Evolutionary conservation across 1,140 invertebrate genomes (phyloP), one percentile per base, ranked within the genome.

Genomic region (Drosophila lacteicornis): DNA sequence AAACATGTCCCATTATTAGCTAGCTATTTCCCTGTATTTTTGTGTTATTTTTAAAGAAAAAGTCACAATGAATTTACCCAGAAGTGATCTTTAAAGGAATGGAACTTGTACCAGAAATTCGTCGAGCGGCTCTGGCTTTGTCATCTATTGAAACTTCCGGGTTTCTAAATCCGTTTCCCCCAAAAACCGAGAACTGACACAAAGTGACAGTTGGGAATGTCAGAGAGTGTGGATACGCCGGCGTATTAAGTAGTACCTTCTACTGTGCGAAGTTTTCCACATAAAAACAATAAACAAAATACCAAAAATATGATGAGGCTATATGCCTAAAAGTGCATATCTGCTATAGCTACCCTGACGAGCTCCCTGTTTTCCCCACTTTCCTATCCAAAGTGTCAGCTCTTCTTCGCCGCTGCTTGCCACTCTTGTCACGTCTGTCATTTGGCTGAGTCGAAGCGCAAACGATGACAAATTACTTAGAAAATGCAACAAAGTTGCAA

Each of bases 401-500:
- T 40, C 38, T 40, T 38, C 36, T 38, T 13, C 36, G 36, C 36
- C 36, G 36, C 36, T 53, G 47, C 43, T 67, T 77, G 75, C 17
- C 59, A 47, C 36, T 51, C 49, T 30, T 67, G 55, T 53, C 68
- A 47, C 47, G 58, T 68, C 67, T 87, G 79, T 80, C 83, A 79
- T 61, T 75, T 57, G 36, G 53, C 56, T 79, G 62, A 62, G 76
- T 62, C 67, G 63, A 60, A 57, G 62, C 75, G 51, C 69, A 67
- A 77, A 79, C 56, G 84, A 80, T 88, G 84, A 88, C 84, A 87
- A 88, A 88, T 88, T 88, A 88, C 84, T 83, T 73, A 82, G 83
- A 87, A 87, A 83, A 78, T 80, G 80, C 84, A 88, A 88, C 85
- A 88, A 88, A 73, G 84, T 88, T 83, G 84, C 83, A 70, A 49